Conservation (phyloP, 1,140 invertebrate species). For the Phymorhynchus buccinoides region DNA sequence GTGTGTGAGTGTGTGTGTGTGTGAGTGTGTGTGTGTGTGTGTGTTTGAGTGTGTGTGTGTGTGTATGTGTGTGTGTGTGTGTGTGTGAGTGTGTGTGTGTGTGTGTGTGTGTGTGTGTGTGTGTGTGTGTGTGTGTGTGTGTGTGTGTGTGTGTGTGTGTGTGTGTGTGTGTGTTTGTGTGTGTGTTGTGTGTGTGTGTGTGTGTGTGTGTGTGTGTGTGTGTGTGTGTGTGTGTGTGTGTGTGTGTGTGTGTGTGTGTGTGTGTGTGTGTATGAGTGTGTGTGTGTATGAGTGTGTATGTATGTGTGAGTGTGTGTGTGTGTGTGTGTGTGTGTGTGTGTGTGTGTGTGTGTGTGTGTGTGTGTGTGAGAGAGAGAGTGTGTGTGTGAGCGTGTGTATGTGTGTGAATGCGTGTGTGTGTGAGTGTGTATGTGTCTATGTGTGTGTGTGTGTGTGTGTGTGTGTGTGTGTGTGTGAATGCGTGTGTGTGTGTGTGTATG, state of each 20-base stretch:
- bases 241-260: constrained; percentile 10
- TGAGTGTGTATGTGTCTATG: neutral
- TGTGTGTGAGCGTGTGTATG: too few species aligned
- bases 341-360: too few species aligned
- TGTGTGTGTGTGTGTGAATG: neutral
- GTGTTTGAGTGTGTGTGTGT: too few species aligned
- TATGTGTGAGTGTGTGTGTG: too few species aligned
- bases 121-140: neutral
- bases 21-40: too few species aligned
- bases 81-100: neutral
- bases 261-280: neutral
- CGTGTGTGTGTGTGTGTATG: neutral
- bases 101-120: neutral
- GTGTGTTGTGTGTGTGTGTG: too few species aligned
- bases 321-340: too few species aligned
- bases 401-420: neutral
- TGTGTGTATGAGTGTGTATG: neutral
- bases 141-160: neutral
- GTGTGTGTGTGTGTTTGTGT: too few species aligned
- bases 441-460: neutral
- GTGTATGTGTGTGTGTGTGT: neutral
- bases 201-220: constrained; percentile 8
- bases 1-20: neutral
- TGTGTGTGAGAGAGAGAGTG: too few species aligned
- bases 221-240: neutral